Base-by-base conservation (phyloP, 2,888 invertebrate species). In the Diadromus collaris region DNA sequence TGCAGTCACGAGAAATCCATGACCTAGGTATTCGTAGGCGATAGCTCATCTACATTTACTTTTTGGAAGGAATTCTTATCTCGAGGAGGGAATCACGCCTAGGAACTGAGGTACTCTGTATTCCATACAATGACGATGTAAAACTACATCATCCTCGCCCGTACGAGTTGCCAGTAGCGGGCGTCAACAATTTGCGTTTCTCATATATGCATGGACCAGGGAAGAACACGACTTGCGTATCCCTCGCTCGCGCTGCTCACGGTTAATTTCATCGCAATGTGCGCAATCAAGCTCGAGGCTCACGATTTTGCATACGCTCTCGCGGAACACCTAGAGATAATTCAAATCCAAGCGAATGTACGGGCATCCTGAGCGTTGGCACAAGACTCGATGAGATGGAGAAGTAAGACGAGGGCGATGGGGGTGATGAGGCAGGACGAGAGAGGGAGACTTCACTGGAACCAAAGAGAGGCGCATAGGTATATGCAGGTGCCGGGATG, bases 251-350 rank as follows among this genome's bases (percentile, higher is more conserved):
- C 71, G 69, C 75, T 78, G 79, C 70, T 75, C 80, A 70, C 73
- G 82, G 84, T 84, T 85, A 84, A 84, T 85, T 84, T 81, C 82
- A 81, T 83, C 77, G 82, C 81, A 82, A 84, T 85, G 83, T 83
- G 83, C 82, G 83, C 79, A 79, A 79, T 79, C 79, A 79, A 79
- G 63, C 79, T 79, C 69, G 72, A 79, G 79, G 76, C 79, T 73
- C 61, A 74, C 65, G 76, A 79, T 76, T 79, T 79, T 79, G 79
- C 79, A 79, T 79, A 79, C 60, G 69, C 58, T 76, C 63, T 68
- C 71, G 71, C 29, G 58, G 69, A 79, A 70, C 76, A 76, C 76
- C 76, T 70, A 69, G 69, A 76, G 76, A 79, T 79, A 79, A 79
- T 79, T 79, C 70, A 73, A 79, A 76, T 65, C 72, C 75, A 60